These are phyloP conservation scores for Polymixis lichenea DNA, from an alignment of 2,888 invertebrate species.

Conservation along the genomic window DNA sequence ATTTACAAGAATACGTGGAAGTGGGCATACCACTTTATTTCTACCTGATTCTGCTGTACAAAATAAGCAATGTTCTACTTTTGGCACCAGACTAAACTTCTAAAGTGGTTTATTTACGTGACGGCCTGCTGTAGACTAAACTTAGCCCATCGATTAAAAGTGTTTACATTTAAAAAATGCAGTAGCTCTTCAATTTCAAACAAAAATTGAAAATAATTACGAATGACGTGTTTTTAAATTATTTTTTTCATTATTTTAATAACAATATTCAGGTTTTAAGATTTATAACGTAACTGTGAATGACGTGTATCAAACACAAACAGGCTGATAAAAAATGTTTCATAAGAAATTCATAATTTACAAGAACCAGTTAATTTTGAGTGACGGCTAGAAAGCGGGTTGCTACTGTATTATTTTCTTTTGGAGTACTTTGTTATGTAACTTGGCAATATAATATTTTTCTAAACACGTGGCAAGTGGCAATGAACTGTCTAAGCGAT, in stretches of 20 bases:
- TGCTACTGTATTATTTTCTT: neutral
- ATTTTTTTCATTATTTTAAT: neutral
- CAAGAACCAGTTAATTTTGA: neutral
- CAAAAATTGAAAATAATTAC: neutral
- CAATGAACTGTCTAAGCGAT: neutral
- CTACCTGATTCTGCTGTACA: constrained; percentile 14
- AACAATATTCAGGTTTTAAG: neutral
- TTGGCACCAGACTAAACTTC: constrained; percentile 25
- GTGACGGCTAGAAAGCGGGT: neutral
- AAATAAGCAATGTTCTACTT: constrained; percentile 23
- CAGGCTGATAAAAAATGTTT: neutral
- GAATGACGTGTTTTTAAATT: neutral
- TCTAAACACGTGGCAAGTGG: no score
- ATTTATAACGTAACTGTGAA: constrained; percentile 5
- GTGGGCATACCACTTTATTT: constrained; percentile 13
- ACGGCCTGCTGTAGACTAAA: constrained; percentile 29
- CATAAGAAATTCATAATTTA: neutral
- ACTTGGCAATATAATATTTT: neutral
- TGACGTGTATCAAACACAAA: constrained; percentile 14
- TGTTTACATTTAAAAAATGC: constrained; percentile 11
- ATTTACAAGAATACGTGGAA: constrained; percentile 30
- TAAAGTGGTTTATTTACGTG: constrained; percentile 21
- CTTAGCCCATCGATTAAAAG: constrained; percentile 12
- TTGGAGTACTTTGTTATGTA: neutral
- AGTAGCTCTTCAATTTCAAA: neutral